Conservation (phyloP, 2,113 vertebrate species). For the Ammospiza caudacuta region DNA sequence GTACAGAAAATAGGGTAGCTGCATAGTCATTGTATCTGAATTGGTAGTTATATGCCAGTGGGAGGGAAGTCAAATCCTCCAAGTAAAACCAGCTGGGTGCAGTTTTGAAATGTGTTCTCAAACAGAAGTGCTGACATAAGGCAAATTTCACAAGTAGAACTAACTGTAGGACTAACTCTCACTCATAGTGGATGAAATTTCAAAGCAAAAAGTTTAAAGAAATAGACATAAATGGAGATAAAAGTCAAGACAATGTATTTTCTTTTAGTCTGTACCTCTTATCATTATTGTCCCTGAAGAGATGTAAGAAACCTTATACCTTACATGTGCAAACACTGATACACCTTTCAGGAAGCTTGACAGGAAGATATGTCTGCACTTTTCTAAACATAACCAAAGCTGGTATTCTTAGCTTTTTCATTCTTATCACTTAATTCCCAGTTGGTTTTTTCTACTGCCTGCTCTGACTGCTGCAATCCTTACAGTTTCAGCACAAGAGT, state of each 20-base stretch:
- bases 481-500: not conserved
- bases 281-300: not conserved
- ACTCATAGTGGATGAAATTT: not conserved
- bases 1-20: not conserved
- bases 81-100: not conserved
- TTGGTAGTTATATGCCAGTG: not conserved
- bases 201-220: not conserved
- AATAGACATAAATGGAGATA: not conserved
- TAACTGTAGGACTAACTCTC: not conserved
- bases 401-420: not conserved
- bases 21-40: not conserved
- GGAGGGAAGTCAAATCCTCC: not conserved
- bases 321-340: not conserved
- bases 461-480: not conserved
- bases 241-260: not conserved
- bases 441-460: not conserved
- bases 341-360: not conserved
- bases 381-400: not conserved
- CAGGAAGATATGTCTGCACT: not conserved
- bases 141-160: constrained; percentile 16
- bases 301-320: not conserved
- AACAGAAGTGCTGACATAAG: constrained; percentile 25
- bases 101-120: not conserved
- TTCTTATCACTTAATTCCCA: not conserved
- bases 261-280: not conserved